A percentile compares a stretch with the other conserved stretches of the same genome.
These are phyloP conservation scores for Napeogenes inachia DNA, from an alignment of 2,888 invertebrate species.

Conservation along the genomic window DNA sequence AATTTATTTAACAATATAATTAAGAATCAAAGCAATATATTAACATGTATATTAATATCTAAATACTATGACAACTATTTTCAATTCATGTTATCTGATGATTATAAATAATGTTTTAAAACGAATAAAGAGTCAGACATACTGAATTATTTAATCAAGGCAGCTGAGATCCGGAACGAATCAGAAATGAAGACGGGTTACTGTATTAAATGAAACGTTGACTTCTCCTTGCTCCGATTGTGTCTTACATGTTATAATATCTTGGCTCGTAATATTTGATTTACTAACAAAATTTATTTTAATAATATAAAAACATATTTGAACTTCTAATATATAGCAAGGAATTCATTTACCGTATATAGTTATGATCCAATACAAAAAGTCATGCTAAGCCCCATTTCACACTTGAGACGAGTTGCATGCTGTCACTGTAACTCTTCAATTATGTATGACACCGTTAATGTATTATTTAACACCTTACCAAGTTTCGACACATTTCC, in stretches of 20 bases:
- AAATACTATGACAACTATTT: too few species aligned
- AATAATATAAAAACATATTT: neutral
- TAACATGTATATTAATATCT: neutral
- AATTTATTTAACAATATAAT: too few species aligned
- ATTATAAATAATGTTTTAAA: slow-evolving; percentile 3
- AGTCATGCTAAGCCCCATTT: slow-evolving; percentile 11
- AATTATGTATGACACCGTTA: slow-evolving; percentile 66
- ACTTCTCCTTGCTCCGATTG: neutral
- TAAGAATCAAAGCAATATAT: neutral
- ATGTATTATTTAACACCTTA: slow-evolving; percentile 73
- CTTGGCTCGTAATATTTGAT: neutral
- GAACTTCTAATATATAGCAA: slow-evolving; percentile 24
- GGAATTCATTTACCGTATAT: slow-evolving; percentile 31
- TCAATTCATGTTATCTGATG: too few species aligned
- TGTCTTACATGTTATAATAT: neutral
- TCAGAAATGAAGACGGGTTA: slow-evolving; percentile 1
- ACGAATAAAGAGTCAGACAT: neutral
- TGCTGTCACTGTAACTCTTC: slow-evolving; percentile 42
- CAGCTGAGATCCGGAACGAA: slow-evolving; percentile 1
- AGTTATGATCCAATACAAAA: slow-evolving; percentile 30
- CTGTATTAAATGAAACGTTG: slow-evolving; percentile 4
- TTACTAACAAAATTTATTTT: neutral
- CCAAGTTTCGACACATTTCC: slow-evolving; percentile 63
- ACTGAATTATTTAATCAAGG: slow-evolving; percentile 5
- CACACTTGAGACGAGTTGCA: slow-evolving; percentile 18